Evolutionary conservation across 2,113 vertebrate species (phyloP).

Genomic region (Rhinoptilus africanus): DNA sequence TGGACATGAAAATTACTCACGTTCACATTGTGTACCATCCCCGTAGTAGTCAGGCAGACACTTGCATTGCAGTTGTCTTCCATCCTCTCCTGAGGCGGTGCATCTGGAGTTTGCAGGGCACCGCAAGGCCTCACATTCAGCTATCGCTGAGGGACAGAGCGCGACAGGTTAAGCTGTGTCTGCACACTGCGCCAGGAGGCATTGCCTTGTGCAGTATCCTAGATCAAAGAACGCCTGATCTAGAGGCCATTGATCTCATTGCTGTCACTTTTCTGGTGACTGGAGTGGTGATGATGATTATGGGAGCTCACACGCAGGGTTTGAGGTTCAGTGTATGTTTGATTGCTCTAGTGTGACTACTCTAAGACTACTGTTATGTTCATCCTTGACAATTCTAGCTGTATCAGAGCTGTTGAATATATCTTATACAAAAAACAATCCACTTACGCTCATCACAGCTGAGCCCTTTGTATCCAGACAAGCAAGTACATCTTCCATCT

Average conservation of each 20-base stretch:
- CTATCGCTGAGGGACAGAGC: slow-evolving; percentile 59
- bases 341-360: background rate
- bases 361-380: background rate
- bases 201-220: background rate
- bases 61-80: slow-evolving; percentile 72
- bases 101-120: slow-evolving; percentile 84
- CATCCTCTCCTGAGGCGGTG: slow-evolving; percentile 59
- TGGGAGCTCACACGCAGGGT: background rate
- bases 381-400: fast-evolving
- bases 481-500: slow-evolving; percentile 82
- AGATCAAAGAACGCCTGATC: background rate
- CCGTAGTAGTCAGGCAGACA: slow-evolving; percentile 79
- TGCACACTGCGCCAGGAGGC: fast-evolving
- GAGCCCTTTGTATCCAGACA: slow-evolving; percentile 84
- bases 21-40: slow-evolving; percentile 71
- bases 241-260: too few relatives aligned
- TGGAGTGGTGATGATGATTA: background rate
- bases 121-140: slow-evolving; percentile 74
- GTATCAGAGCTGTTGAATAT: background rate
- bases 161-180: background rate
- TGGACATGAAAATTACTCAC: slow-evolving; percentile 73
- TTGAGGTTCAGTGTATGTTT: background rate
- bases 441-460: slow-evolving; percentile 84
- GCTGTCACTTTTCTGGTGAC: background rate
- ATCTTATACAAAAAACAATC: background rate